phyloP scores from a whole-genome alignment of 2,888 invertebrate genomes.

The Oligia strigilis region DNA sequence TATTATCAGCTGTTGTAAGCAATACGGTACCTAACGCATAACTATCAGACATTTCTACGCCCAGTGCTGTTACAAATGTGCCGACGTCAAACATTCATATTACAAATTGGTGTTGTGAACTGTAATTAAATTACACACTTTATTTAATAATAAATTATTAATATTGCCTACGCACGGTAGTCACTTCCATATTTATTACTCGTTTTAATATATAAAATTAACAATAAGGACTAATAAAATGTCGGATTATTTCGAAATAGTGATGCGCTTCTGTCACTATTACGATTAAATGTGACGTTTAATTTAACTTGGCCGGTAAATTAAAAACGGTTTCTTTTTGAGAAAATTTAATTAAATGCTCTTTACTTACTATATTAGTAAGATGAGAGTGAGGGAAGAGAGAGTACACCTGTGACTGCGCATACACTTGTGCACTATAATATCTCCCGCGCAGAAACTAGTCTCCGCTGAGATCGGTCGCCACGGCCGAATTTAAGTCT shows the following conservation, averaged over 20 bases:
- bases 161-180: slow-evolving; percentile 49
- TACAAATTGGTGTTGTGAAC: slow-evolving; percentile 63
- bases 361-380: neutral
- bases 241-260: slow-evolving; percentile 50
- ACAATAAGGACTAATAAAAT: slow-evolving; percentile 39
- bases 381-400: neutral
- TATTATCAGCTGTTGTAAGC: slow-evolving; percentile 43
- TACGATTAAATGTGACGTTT: slow-evolving; percentile 25
- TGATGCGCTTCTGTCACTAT: slow-evolving; percentile 34
- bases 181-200: slow-evolving; percentile 38
- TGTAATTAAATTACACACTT: slow-evolving; percentile 60
- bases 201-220: slow-evolving; percentile 36
- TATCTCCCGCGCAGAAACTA: neutral
- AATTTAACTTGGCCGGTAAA: slow-evolving; percentile 24
- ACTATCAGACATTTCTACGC: slow-evolving; percentile 50
- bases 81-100: slow-evolving; percentile 52
- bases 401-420: neutral
- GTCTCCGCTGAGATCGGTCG: too few relatives aligned
- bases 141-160: slow-evolving; percentile 61
- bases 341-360: neutral
- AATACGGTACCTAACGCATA: slow-evolving; percentile 41
- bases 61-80: slow-evolving; percentile 55
- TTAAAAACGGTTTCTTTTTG: slow-evolving; percentile 6
- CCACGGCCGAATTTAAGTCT: neutral
- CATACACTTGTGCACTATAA: neutral